Percentiles rank a stretch among this genome's conserved stretches.
phyloP scores from a whole-genome alignment of 2,797 vertebrate genomes.

The Sebastes steindachneri region DNA sequence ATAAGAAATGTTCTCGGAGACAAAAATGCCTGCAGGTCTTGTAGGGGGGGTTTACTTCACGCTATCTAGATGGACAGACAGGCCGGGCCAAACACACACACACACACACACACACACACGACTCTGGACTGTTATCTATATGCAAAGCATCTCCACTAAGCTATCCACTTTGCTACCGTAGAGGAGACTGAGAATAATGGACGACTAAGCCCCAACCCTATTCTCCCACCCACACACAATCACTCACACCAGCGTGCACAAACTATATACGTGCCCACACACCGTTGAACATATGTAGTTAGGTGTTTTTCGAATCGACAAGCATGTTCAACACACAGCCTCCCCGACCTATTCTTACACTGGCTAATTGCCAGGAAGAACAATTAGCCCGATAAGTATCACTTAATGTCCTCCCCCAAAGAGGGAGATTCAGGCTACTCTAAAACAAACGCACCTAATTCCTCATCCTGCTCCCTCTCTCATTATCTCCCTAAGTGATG shows the following conservation, averaged over 20 bases:
- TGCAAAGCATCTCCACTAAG: conserved; percentile 54
- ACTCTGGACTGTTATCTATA: conserved; percentile 44
- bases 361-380: conserved; percentile 70
- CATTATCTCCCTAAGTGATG: conserved; percentile 71
- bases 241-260: conserved; percentile 29
- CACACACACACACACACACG: background rate
- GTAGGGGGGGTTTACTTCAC: conserved; percentile 27
- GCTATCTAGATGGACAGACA: conserved; percentile 21
- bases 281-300: conserved; percentile 51
- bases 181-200: conserved; percentile 35
- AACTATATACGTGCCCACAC: conserved; percentile 35
- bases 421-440: conserved; percentile 49
- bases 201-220: background rate
- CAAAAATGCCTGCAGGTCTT: conserved; percentile 35
- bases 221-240: conserved; percentile 25
- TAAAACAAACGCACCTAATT: conserved; percentile 74
- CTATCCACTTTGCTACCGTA: conserved; percentile 29
- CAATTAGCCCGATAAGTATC: conserved; percentile 77
- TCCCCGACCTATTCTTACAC: conserved; percentile 49
- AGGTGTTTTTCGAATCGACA: conserved; percentile 66
- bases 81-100: conserved; percentile 2
- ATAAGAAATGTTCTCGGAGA: conserved; percentile 48
- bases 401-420: conserved; percentile 63
- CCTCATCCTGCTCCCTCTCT: conserved; percentile 60
- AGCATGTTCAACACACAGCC: conserved; percentile 44